Conservation (phyloP, 2,888 invertebrate genomes). For the Microctonus aethiopoides region DNA sequence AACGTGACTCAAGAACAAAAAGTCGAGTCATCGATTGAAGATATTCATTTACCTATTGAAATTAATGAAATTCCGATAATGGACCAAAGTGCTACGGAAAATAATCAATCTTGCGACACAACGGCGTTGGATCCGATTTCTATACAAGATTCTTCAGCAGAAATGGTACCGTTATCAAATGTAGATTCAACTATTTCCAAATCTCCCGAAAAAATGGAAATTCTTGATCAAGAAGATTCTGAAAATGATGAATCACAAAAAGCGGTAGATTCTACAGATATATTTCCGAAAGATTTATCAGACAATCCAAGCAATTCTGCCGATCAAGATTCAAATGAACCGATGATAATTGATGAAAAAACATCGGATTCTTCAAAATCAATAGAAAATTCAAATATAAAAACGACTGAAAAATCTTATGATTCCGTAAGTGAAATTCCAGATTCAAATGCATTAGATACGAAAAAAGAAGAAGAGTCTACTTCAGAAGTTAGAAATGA, state of each 20-base stretch:
- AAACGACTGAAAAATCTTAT: background rate
- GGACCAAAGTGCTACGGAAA: conserved; percentile 8
- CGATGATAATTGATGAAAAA: conserved; percentile 51
- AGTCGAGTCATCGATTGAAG: background rate
- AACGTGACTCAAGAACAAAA: background rate
- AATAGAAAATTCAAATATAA: background rate
- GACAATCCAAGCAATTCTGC: conserved; percentile 43
- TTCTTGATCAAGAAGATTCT: conserved; percentile 27
- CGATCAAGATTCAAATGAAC: conserved; percentile 49
- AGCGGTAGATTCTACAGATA: conserved; percentile 39
- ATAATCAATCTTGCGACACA: conserved; percentile 12
- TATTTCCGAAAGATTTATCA: conserved; percentile 42
- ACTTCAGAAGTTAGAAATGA: background rate
- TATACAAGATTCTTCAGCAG: background rate
- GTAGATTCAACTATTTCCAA: conserved; percentile 39
- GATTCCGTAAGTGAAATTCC: background rate
- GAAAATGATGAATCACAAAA: conserved; percentile 20
- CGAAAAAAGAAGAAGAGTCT: background rate
- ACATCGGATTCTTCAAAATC: conserved; percentile 47
- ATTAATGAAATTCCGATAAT: conserved; percentile 25
- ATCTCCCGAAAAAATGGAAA: conserved; percentile 40
- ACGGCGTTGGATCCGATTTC: conserved; percentile 7
- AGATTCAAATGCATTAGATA: background rate
- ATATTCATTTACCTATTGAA: background rate
- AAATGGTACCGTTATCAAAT: conserved; percentile 36